Evolutionary conservation across 2,113 vertebrate genomes (phyloP).

Genomic region (Elanus axillaris): DNA sequence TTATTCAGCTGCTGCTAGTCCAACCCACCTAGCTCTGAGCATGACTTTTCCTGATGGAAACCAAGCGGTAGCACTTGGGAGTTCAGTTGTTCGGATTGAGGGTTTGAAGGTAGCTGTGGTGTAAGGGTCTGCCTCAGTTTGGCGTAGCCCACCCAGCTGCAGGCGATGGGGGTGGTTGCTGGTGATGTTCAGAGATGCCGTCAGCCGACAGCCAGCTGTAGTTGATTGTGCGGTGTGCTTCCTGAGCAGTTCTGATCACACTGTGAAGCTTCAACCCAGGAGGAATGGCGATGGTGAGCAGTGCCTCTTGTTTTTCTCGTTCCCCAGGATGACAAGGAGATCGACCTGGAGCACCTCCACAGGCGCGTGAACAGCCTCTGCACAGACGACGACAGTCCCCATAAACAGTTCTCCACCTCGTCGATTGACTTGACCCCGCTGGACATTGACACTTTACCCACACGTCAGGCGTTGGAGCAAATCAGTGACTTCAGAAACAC

Average conservation of each 20-base stretch:
- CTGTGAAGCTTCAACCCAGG: constrained; percentile 24
- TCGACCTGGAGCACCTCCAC: constrained; percentile 99
- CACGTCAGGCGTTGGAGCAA: constrained; percentile 96
- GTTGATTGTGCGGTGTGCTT: constrained; percentile 39
- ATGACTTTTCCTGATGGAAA: neutral
- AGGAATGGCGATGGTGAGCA: constrained; percentile 57
- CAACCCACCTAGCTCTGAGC: neutral
- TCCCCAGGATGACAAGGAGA: constrained; percentile 97
- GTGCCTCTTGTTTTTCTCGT: constrained; percentile 72
- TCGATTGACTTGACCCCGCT: constrained; percentile 98
- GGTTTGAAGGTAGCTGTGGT: neutral
- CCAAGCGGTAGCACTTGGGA: neutral
- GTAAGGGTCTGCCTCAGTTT: neutral
- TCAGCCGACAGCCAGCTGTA: constrained; percentile 41
- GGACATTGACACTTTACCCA: constrained; percentile 97
- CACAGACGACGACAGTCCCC: constrained; percentile 99
- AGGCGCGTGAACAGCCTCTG: constrained; percentile 98
- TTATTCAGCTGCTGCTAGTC: neutral
- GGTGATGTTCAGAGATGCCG: neutral
- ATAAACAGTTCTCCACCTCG: constrained; percentile 99
- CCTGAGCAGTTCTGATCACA: constrained; percentile 16
- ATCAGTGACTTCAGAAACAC: constrained; percentile 99
- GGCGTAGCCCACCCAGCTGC: neutral
- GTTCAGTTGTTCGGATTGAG: neutral
- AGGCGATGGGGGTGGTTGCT: neutral